Base-by-base conservation (phyloP, 1,140 invertebrate species). In the Plutomurus gul region DNA sequence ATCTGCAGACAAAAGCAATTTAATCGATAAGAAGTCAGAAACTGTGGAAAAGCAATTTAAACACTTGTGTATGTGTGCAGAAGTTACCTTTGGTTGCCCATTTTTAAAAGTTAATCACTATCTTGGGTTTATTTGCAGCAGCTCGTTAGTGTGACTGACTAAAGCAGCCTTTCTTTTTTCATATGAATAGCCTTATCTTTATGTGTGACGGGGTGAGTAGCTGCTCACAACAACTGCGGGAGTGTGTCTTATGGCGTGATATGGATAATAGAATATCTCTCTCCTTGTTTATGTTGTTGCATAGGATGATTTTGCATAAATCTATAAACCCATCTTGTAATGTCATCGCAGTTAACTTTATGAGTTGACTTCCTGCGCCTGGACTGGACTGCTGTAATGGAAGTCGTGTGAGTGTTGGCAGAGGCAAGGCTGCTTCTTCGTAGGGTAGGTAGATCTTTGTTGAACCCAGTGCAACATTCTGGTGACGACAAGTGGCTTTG, bases 1-100 rank as follows among this genome's bases (percentile, higher is more conserved):
- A 33, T 33, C 27, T 25, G 56, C 56, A 65, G 56, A 56, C 51
- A 56, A 56, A 56, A 16, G 51, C 51, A 27, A 8, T 65, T 65
- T 65, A n/a, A 65, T 65, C 56, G 56, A 65, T 65, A 65, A 65
- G 56, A n/a, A 65, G 30, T 65, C 56, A 65, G 56, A 65, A 65
- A 65, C 56, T 65, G 56, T 65, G 56, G 56, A 65, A 65, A n/a
- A 65, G 27, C 25, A 33, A 65, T 65, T 65, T 65, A 65, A 33
- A 65, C 16, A 25, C 56, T 16, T 65, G 56, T 65, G 36, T 25
- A 5, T 33, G 30, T 33, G 30, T 1, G 36, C 27, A 65, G 30
- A 33, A 65, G 56, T 65, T 65, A 65, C 56, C 56, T 65, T 65
- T 65, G 56, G 27, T 27, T 65, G 56, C 56, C 27, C 56, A 65